Evolutionary conservation across 2,888 invertebrate species (phyloP), one percentile per base, ranked within the genome.

Genomic region (Neoscelio sp.): DNA sequence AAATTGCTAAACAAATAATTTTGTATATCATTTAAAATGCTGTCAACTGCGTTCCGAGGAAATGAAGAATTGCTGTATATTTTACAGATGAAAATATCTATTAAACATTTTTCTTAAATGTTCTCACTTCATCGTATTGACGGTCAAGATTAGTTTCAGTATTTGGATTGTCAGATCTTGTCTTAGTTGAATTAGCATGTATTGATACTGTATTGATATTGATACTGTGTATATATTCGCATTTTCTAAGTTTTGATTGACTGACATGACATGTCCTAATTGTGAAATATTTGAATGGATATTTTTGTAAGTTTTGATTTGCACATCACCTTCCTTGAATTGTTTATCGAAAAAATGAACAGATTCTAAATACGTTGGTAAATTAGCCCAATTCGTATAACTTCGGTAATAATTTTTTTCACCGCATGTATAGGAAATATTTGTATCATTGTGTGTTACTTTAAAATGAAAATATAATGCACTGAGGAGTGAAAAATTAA

Each of bases 21-120:
- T 40, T 13, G 40, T 40, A 40, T 40, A 15, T 40, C 40, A 40
- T 40, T 40, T 40, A 40, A 40, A 40, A 40, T 40, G 12, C 5
- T 40, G 2, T 40, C 40, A 40, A 40, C 40, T 40, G 17, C 17
- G 8, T 40, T 40, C 17, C 40, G 7, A 12, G 35, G 35, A 13
- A 35, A 10, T 8, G 35, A 35, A 5, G 35, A 1, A 35, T 35
- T 35, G 6, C 35, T 35, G 35, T 35, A 35, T 13, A 12, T 5
- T 35, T 35, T 35, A 35, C 35, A 35, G 35, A 35, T 35, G 12
- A 35, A 35, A 28, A 28, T 28, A 12, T 35, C 13, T 17, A 40
- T 40, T 44, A n/a, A 17, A 20, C 20, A 44, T 28, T 28, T 28
- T 28, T n/a, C 7, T 28, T 28, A 28, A 28, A 28, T n/a, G 7